Evolutionary conservation across 2,888 invertebrate genomes (phyloP).

Genomic region (Sinelater perroti): DNA sequence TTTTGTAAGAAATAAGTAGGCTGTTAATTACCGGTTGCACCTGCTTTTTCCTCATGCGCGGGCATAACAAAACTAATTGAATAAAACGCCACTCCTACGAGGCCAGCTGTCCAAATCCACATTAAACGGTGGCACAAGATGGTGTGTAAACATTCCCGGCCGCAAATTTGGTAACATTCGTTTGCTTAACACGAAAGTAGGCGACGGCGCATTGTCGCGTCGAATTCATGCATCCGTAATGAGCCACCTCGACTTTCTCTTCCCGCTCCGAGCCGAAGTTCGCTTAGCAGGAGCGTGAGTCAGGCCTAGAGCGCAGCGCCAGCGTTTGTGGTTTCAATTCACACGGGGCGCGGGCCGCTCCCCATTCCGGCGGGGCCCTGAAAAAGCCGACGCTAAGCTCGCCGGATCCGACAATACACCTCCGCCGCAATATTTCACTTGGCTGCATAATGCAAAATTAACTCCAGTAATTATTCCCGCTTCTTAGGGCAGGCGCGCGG

Average conservation of each 20-base stretch:
- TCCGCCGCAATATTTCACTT: slow-evolving; percentile 47
- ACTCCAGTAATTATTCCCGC: slow-evolving; percentile 47
- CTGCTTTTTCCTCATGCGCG: neutral
- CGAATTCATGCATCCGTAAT: slow-evolving; percentile 21
- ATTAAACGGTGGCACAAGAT: slow-evolving; percentile 1
- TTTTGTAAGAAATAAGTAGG: too few species aligned
- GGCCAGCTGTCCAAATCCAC: slow-evolving; percentile 1
- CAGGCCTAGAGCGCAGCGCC: neutral
- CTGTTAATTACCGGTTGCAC: too few species aligned
- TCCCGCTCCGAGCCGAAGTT: neutral
- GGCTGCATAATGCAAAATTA: slow-evolving; percentile 49
- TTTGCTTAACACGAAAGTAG: slow-evolving; percentile 22
- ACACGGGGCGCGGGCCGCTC: too few species aligned
- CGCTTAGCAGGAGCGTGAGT: neutral
- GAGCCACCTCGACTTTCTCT: slow-evolving; percentile 5
- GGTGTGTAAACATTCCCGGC: slow-evolving; percentile 6
- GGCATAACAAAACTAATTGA: neutral
- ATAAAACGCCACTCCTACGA: slow-evolving; percentile 7
- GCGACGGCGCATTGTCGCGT: slow-evolving; percentile 16
- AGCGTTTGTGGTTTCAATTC: too few species aligned
- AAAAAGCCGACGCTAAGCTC: too few species aligned
- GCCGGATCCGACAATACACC: too few species aligned
- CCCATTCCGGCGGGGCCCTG: too few species aligned
- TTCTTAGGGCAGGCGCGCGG: slow-evolving; percentile 31
- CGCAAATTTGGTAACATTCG: slow-evolving; percentile 11